Base-by-base conservation (phyloP, 2,888 invertebrate genomes). In the Cheilosia grossa region DNA sequence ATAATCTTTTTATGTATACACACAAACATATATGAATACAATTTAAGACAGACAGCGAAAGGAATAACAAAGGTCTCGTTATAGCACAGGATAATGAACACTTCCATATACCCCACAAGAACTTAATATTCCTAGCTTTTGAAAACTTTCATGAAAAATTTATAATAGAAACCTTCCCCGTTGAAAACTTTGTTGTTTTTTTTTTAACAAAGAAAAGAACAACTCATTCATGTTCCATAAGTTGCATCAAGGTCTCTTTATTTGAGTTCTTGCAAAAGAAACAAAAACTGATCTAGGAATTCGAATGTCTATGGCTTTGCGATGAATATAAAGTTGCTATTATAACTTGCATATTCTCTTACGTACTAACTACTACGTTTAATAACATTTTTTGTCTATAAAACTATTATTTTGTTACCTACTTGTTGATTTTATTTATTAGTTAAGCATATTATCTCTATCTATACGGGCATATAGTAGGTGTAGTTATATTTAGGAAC, bases 351-450 rank as follows among this genome's bases (percentile, higher is more conserved):
- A 47, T 24, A 24, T 27, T 49, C 54, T 33, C 44, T 19, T 40
- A 53, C 40, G 6, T 30, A 56, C 15, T 49, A 47, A 10, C 17
- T 53, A 74, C 33, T 64, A 53, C 24, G 37, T 19, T 4, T 40
- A 54, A 51, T 37, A 17, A 64, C 56, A 40, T 24, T 9, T 44
- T n/a, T 42, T 67, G 54, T 77, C 49, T 49, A 61, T 72, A 66
- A 56, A 78, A 59, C 49, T 67, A 69, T 69, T 67, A 33, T 66
- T 79, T 74, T 37, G 63, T 83, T n/a, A n/a, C n/a, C n/a, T 74
- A 64, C 64, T 74, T 79, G 79, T 82, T 83, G 47, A 74, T 85
- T 85, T 70, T 83, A 83, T 59, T 63, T 58, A 69, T 73, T 63
- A n/a, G 73, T 73, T 82, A 82, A 82, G 73, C 61, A 69, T 59